Evolutionary conservation across 2,113 vertebrate species (phyloP).

Genomic region (Gavia stellata): DNA sequence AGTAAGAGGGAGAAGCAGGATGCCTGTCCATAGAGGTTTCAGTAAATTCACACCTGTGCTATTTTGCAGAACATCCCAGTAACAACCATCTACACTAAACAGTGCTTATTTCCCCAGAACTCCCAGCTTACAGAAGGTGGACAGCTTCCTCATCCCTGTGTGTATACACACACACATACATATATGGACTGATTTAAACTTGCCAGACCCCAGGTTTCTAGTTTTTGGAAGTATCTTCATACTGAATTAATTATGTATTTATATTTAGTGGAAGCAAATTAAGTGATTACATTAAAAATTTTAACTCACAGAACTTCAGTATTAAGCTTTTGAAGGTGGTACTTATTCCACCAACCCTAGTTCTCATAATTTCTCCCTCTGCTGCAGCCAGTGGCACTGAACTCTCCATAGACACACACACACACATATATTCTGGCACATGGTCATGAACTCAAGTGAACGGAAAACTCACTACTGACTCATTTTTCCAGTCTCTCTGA

Average conservation of each 20-base stretch:
- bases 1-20: background rate
- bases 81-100: background rate
- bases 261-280: background rate
- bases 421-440: background rate
- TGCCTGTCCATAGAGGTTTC: background rate
- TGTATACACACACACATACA: background rate
- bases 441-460: background rate
- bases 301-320: background rate
- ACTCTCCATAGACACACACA: background rate
- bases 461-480: slow-evolving; percentile 3
- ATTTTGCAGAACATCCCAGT: background rate
- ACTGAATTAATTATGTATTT: background rate
- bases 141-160: background rate
- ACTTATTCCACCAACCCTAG: background rate
- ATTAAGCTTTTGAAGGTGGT: background rate
- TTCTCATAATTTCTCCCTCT: background rate
- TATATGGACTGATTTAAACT: background rate
- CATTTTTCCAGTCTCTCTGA: background rate
- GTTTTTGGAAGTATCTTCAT: background rate
- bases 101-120: background rate
- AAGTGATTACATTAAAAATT: background rate
- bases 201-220: background rate
- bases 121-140: background rate
- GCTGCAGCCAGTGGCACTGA: background rate
- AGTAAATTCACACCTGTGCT: background rate